These are phyloP conservation scores for Portevinia maculata DNA, from an alignment of 2,888 invertebrate species.

Conservation along the genomic window DNA sequence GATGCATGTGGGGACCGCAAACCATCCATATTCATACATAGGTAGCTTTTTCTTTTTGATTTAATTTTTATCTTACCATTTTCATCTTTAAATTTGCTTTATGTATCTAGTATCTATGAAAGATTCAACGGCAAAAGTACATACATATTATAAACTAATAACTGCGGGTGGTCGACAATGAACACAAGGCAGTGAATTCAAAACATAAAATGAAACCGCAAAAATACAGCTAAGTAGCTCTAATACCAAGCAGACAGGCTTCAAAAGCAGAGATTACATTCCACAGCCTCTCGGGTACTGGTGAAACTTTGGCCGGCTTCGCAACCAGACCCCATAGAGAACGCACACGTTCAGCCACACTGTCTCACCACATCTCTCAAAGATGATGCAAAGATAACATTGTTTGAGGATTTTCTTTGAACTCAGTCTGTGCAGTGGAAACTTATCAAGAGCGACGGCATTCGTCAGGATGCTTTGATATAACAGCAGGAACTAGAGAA, in stretches of 20 bases:
- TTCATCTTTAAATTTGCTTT: slow-evolving; percentile 1
- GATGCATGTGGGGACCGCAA: no score
- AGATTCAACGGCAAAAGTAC: background rate
- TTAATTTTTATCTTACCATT: slow-evolving; percentile 13
- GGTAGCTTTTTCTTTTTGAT: no score
- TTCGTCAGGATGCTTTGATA: slow-evolving; percentile 59
- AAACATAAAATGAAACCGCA: slow-evolving; percentile 57
- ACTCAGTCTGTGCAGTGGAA: slow-evolving; percentile 54
- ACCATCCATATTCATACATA: no score
- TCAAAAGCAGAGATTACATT: slow-evolving; percentile 65
- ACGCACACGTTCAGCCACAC: slow-evolving; percentile 15
- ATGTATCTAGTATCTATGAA: background rate
- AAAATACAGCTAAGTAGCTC: slow-evolving; percentile 40
- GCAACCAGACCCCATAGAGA: slow-evolving; percentile 4
- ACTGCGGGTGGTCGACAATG: slow-evolving; percentile 45
- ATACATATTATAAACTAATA: slow-evolving; percentile 20
- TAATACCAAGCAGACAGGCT: slow-evolving; percentile 41
- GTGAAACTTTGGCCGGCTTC: slow-evolving; percentile 33
- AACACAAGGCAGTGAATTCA: slow-evolving; percentile 33
- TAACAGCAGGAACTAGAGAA: slow-evolving; percentile 66
- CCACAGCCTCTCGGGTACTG: slow-evolving; percentile 17
- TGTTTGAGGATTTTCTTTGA: slow-evolving; percentile 66
- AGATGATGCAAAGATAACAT: slow-evolving; percentile 69
- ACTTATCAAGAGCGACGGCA: slow-evolving; percentile 57
- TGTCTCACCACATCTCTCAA: slow-evolving; percentile 22